These are phyloP conservation scores for Bufotes viridis DNA, from an alignment of 2,797 vertebrate species.

Conservation along the genomic window DNA sequence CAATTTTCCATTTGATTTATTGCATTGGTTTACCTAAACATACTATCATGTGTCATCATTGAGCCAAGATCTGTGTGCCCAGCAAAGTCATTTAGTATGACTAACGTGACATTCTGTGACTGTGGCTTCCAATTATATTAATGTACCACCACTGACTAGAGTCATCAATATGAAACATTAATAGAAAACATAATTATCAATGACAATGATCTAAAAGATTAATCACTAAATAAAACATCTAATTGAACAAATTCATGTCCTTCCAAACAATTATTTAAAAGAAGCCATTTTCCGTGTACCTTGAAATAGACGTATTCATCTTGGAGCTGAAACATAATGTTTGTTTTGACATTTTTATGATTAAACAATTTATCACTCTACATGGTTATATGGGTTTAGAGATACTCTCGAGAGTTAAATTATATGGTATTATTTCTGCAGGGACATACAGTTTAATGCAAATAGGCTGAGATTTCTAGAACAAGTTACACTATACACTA, in stretches of 20 bases:
- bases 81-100: neutral
- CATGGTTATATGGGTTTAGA: constrained; percentile 40
- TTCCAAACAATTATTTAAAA: constrained; percentile 40
- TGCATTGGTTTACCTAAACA: neutral
- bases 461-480: neutral
- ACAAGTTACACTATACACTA: neutral
- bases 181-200: constrained; percentile 23
- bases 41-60: neutral
- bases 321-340: constrained; percentile 60
- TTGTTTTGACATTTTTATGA: constrained; percentile 54
- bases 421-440: constrained; percentile 46
- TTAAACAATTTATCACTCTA: constrained; percentile 62
- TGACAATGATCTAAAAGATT: constrained; percentile 41
- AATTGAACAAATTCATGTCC: constrained; percentile 23
- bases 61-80: neutral
- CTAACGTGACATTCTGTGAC: constrained; percentile 17
- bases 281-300: constrained; percentile 40
- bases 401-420: constrained; percentile 58
- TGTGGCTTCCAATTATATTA: neutral
- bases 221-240: constrained; percentile 38
- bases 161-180: neutral
- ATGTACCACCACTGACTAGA: neutral
- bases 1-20: neutral
- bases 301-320: constrained; percentile 19
- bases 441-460: neutral